phyloP scores from a whole-genome alignment of 2,113 vertebrate genomes.

The Prolemur simus region DNA sequence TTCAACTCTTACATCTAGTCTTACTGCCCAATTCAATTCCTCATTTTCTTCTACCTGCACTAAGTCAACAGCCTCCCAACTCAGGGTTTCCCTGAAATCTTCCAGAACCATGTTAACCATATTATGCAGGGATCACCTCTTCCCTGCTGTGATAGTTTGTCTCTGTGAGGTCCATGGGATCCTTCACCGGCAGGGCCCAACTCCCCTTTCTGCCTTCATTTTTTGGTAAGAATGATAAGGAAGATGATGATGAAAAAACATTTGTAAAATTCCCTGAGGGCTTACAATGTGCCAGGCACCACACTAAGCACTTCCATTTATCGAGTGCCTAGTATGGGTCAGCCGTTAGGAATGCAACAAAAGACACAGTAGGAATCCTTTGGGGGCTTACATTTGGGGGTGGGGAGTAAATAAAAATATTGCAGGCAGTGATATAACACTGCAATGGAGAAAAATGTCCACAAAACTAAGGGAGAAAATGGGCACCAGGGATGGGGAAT shows the following conservation, averaged over 20 bases:
- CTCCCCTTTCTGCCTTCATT: not conserved
- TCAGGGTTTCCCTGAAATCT: not conserved
- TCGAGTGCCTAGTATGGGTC: accelerated
- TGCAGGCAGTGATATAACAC: accelerated
- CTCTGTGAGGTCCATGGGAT: not conserved
- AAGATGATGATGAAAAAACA: not conserved
- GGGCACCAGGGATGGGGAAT: too few relatives aligned
- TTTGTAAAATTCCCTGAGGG: not conserved
- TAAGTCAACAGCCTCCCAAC: too few relatives aligned
- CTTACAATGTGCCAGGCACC: not conserved
- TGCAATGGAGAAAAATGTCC: not conserved
- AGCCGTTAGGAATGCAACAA: not conserved
- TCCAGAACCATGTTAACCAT: too few relatives aligned
- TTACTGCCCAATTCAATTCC: too few relatives aligned
- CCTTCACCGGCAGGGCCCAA: not conserved
- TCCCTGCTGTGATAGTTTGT: not conserved
- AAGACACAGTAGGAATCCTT: not conserved
- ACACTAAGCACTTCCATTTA: not conserved
- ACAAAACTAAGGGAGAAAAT: not conserved
- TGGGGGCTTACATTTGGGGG: not conserved
- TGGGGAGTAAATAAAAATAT: not conserved
- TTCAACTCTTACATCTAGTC: not conserved
- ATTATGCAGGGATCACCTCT: not conserved
- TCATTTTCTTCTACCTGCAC: too few relatives aligned
- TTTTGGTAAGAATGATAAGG: not conserved